A percentile compares a stretch with the other conserved stretches of the same genome.
Evolutionary conservation across 2,113 vertebrate species (phyloP).

Genomic region (Todiramphus chloris): DNA sequence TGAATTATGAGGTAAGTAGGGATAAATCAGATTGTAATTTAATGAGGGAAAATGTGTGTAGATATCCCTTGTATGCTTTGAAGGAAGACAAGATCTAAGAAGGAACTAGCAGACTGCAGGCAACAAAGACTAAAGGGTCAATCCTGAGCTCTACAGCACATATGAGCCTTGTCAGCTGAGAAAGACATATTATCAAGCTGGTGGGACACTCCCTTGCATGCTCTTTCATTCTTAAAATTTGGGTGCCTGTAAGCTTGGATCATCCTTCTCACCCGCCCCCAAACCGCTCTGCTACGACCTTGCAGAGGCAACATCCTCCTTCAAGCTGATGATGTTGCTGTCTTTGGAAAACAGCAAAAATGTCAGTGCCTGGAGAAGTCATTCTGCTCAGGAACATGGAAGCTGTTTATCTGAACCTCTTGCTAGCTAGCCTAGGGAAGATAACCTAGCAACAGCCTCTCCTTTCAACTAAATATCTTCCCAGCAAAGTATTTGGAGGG

Average conservation of each 20-base stretch:
- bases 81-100: not conserved
- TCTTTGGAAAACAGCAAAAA: not conserved
- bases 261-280: not conserved
- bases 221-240: not conserved
- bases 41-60: not conserved
- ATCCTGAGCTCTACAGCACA: not conserved
- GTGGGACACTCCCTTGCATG: not conserved
- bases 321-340: not conserved
- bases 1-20: not conserved
- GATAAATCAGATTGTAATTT: not conserved
- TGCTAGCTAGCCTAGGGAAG: not conserved
- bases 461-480: not conserved
- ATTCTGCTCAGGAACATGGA: not conserved
- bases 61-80: not conserved
- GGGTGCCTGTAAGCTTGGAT: not conserved
- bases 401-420: not conserved
- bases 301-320: not conserved
- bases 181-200: not conserved
- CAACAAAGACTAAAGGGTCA: not conserved
- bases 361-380: not conserved
- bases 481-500: not conserved
- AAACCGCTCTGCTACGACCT: not conserved
- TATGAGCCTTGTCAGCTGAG: accelerated
- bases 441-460: not conserved
- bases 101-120: not conserved